A percentile compares a stretch with the other conserved stretches of the same genome.
Conservation (phyloP, 2,797 vertebrate species). For the Cirrhinus mrigala region DNA sequence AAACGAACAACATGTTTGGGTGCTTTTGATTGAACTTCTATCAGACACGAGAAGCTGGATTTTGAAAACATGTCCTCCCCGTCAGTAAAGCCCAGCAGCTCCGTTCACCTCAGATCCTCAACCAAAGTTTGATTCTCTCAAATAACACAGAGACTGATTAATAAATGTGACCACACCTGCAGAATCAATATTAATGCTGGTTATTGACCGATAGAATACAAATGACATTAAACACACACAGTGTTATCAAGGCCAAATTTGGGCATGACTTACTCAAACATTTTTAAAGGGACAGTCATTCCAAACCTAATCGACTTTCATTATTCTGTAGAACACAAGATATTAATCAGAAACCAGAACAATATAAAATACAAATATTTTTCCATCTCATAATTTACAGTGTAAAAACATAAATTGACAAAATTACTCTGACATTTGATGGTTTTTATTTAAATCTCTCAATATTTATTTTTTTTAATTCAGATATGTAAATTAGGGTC, state of each 20-base stretch:
- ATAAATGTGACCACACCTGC: neutral
- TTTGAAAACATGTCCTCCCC: constrained; percentile 28
- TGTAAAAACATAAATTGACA: too few species aligned
- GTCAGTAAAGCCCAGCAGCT: neutral
- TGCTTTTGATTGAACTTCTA: constrained; percentile 10
- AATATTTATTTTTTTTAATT: too few species aligned
- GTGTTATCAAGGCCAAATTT: neutral
- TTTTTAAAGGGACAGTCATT: neutral
- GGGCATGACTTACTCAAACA: neutral
- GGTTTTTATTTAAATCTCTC: too few species aligned
- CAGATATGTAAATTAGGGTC: too few species aligned
- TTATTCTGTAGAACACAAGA: neutral
- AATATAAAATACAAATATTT: too few species aligned
- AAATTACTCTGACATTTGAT: too few species aligned
- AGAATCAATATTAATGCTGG: too few species aligned
- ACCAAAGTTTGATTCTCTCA: neutral
- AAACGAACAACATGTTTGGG: constrained; percentile 32
- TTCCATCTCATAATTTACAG: too few species aligned
- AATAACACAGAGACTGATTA: neutral
- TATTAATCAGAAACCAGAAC: too few species aligned
- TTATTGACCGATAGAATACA: neutral
- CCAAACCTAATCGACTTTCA: neutral
- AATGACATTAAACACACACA: neutral
- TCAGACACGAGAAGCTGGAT: neutral
- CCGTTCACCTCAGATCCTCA: neutral